Percentiles rank a stretch among this genome's conserved stretches.
phyloP scores from a whole-genome alignment of 2,113 vertebrate species.

The Leucoraja erinaceus region DNA sequence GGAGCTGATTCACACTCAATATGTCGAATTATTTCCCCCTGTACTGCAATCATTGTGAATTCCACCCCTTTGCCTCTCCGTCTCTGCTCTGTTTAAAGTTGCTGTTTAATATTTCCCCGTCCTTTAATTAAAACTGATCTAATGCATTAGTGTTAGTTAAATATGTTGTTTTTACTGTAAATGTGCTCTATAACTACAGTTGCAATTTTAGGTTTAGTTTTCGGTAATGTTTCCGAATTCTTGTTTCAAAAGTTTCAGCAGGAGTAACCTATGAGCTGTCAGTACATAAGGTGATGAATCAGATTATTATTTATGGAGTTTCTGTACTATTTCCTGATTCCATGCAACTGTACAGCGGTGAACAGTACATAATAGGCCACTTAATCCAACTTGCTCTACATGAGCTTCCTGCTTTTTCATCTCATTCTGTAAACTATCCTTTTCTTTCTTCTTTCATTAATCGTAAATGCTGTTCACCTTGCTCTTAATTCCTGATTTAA shows the following conservation, averaged over 20 bases:
- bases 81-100: too few relatives aligned
- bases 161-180: background rate
- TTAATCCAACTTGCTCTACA: background rate
- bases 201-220: background rate
- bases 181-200: background rate
- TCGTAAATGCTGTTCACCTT: conserved; percentile 46
- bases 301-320: background rate
- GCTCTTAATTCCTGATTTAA: background rate
- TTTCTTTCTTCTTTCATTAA: too few relatives aligned
- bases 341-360: background rate
- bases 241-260: background rate
- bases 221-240: background rate
- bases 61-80: too few relatives aligned
- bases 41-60: too few relatives aligned
- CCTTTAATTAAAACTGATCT: too few relatives aligned
- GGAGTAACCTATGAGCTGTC: background rate
- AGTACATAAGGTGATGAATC: background rate
- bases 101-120: too few relatives aligned
- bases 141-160: background rate
- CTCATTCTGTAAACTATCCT: background rate
- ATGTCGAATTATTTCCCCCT: too few relatives aligned
- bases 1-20: too few relatives aligned
- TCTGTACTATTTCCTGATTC: conserved; percentile 35
- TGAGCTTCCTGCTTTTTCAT: background rate
- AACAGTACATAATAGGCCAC: background rate